Base-by-base conservation (phyloP, 2,888 invertebrate species). In the Leptodirus hochenwartii region DNA sequence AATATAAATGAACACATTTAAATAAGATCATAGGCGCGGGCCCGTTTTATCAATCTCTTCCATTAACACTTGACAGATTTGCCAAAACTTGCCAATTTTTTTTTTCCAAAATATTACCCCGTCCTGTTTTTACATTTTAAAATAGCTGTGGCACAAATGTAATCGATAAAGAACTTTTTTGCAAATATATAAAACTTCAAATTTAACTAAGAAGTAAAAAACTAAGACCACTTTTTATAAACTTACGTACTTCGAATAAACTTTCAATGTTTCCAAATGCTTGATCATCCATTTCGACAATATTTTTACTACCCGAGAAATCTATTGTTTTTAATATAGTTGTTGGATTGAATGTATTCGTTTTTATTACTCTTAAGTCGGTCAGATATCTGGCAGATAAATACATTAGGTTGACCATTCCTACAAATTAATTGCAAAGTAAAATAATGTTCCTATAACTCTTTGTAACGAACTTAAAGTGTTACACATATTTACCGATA, bases 371-470 rank as follows among this genome's bases (percentile, higher is more conserved):
- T 32, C 59, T 59, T 35, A 76, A 49, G 39, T 59, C 52, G 4
- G 56, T 52, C 45, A 74, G 62, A 41, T 64, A 59, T 30, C 66
- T 69, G 4, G 73, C 63, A 45, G 71, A 70, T 24, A 76, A 47
- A 39, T 61, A 59, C 37, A 58, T 52, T 35, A 75, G 49, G 36
- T 58, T 58, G 22, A 53, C 51, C 41, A 74, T 47, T 24, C 65
- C 68, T 66, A 47, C 36, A 50, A 50, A 31, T 17, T 3, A 22
- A 12, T 23, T 4, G 13, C 8, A 29, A 22, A 8, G 11, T 11
- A 30, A 13, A 30, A 23, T 15, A 10, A 8, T 20, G 8, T 20
- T 20, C 9, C 8, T 20, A 20, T 20, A 20, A 20, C 8, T 9
- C 8, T 8, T 8, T 8, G 8, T 20, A 20, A 20, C 9, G 20